Base-by-base conservation (phyloP, 1,140 invertebrate species). In the Camponotus pennsylvanicus region DNA sequence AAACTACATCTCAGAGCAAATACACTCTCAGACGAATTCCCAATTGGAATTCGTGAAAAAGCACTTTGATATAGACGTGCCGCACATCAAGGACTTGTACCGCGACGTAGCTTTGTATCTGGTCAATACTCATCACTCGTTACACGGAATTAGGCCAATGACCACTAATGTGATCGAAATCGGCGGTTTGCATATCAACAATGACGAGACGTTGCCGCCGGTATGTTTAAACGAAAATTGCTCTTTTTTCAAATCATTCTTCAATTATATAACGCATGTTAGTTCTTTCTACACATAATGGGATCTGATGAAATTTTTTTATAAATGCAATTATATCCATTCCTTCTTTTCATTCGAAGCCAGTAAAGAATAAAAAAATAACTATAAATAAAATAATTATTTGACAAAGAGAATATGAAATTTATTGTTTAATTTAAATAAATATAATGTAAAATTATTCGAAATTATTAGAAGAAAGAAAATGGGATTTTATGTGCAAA, bases 81-180 rank as follows among this genome's bases (percentile, higher is more conserved):
- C 94, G 2, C 59, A 69, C 0, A 83, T 95, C 32, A 85, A 91
- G 3, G 94, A 95, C 4, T 79, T 96, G 7, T 88, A 95, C n/a
- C 91, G 93, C 52, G 95, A 96, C 73, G 64, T 96, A 7, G 94
- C 95, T 70, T 84, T 97, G 15, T 64, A 96, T 3, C 88, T 97
- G 15, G 92, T 96, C 0, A 97, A 97, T 92, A 93, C 95, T 3
- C 96, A 97, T 94, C 94, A 95, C 76, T 94, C 94, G 3, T 63
- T 96, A 0, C 94, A 95, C 79, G 93, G 94, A 21, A 91, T 96
- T 0, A 93, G 95, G 80, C 95, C 96, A 0, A 88, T 94, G 5
- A 89, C 93, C 3, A 95, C 96, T 0, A 93, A 93, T 52, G 90
- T 97, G 13, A 90, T 97, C 9, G 96, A 97, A 93, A 94, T 97